A percentile compares a stretch with the other conserved stretches of the same genome.
These are phyloP conservation scores for Pelobates cultripes DNA, from an alignment of 2,797 vertebrate species.

Conservation along the genomic window DNA sequence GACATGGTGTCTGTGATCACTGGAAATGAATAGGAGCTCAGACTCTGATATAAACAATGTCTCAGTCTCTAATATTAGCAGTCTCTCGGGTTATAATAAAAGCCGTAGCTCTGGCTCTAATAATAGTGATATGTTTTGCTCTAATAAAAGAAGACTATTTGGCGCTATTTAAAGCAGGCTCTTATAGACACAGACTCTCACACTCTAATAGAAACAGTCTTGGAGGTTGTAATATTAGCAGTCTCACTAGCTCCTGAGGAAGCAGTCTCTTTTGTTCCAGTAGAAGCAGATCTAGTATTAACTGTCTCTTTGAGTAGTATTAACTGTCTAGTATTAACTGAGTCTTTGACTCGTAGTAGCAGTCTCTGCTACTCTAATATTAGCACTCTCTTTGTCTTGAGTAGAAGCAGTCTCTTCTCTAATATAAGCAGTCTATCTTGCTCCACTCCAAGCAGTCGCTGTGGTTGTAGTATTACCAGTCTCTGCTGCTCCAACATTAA, in stretches of 20 bases:
- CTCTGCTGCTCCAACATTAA: too few relatives aligned
- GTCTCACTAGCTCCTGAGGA: neutral
- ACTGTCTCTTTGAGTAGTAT: neutral
- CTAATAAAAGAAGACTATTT: neutral
- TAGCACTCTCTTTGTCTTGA: too few relatives aligned
- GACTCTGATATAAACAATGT: neutral
- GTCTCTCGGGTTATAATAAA: neutral
- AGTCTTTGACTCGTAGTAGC: too few relatives aligned
- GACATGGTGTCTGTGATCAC: neutral
- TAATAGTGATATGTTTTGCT: neutral
- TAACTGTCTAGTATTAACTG: too few relatives aligned
- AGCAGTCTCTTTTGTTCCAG: neutral
- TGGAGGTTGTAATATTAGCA: neutral
- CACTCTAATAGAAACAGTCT: neutral
- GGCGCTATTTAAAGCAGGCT: neutral
- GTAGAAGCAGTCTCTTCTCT: too few relatives aligned
- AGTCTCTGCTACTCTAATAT: too few relatives aligned
- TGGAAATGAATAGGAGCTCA: neutral
- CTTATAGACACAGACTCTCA: neutral
- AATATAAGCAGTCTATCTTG: too few relatives aligned
- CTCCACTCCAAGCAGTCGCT: too few relatives aligned
- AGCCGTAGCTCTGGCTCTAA: neutral
- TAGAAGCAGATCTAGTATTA: neutral
- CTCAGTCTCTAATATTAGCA: neutral
- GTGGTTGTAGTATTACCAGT: too few relatives aligned